Evolutionary conservation across 2,888 invertebrate genomes (phyloP).

Genomic region (Gonocerus acuteangulatus): DNA sequence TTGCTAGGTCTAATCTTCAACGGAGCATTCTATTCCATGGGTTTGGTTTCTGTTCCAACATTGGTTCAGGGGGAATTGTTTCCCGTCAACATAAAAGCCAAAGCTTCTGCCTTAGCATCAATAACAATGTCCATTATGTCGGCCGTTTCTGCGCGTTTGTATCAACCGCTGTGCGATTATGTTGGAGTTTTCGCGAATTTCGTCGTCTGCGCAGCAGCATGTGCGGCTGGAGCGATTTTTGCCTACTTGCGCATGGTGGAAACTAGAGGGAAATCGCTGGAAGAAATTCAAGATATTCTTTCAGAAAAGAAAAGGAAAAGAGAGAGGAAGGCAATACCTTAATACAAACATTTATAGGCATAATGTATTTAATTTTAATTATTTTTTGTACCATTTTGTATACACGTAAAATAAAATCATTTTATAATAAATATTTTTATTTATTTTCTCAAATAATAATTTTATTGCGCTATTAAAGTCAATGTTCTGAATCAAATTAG

Average conservation of each 20-base stretch:
- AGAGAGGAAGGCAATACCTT: neutral
- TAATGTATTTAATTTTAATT: no score
- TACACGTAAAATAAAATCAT: neutral
- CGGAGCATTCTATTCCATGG: constrained; percentile 52
- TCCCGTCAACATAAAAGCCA: constrained; percentile 55
- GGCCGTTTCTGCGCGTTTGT: constrained; percentile 52
- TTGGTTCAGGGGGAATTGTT: constrained; percentile 57
- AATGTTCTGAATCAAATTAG: no score
- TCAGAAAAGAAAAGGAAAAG: constrained; percentile 8
- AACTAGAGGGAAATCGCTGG: constrained; percentile 62
- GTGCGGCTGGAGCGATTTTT: constrained; percentile 46
- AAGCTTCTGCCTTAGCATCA: constrained; percentile 52
- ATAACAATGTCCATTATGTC: constrained; percentile 51
- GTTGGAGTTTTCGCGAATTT: constrained; percentile 60
- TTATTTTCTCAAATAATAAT: neutral
- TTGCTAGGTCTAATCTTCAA: constrained; percentile 51
- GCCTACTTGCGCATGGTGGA: constrained; percentile 55
- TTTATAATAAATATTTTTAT: neutral
- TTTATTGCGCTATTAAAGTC: neutral
- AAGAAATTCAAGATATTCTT: constrained; percentile 53
- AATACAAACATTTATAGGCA: neutral
- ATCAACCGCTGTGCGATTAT: constrained; percentile 51
- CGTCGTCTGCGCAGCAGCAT: constrained; percentile 53
- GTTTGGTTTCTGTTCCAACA: constrained; percentile 55
- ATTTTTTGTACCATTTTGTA: neutral